Conservation (phyloP, 1,140 invertebrate species). For the Zaprionus capensis region DNA sequence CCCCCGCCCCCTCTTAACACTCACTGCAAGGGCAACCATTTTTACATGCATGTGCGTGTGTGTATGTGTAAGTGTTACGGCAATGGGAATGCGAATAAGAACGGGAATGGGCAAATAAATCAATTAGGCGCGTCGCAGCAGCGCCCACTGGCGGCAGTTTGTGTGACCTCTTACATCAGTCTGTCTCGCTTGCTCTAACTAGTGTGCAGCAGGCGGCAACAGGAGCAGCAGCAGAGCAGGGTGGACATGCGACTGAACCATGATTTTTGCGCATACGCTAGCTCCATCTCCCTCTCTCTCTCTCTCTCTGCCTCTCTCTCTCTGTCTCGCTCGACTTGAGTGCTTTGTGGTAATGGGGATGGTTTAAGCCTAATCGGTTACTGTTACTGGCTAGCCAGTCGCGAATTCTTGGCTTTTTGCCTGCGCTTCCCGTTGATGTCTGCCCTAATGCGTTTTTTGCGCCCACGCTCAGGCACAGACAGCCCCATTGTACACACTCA, state of each 20-base stretch:
- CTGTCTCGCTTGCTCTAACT: slow-evolving; percentile 19
- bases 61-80: slow-evolving; percentile 14
- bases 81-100: slow-evolving; percentile 20
- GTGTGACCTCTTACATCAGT: slow-evolving; percentile 32
- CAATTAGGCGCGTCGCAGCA: slow-evolving; percentile 63
- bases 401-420: slow-evolving; percentile 55
- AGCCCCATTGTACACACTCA: background rate
- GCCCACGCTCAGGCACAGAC: slow-evolving; percentile 17
- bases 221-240: background rate
- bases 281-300: slow-evolving; percentile 14
- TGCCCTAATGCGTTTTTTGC: slow-evolving; percentile 70
- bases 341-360: slow-evolving; percentile 24
- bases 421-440: slow-evolving; percentile 51
- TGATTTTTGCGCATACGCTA: slow-evolving; percentile 35
- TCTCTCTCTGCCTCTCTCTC: slow-evolving; percentile 1
- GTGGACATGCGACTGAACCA: slow-evolving; percentile 22
- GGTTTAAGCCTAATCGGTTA: slow-evolving; percentile 52
- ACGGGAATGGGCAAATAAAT: slow-evolving; percentile 60
- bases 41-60: slow-evolving; percentile 9
- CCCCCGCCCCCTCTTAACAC: background rate
- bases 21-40: slow-evolving; percentile 16
- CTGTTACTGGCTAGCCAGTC: slow-evolving; percentile 50
- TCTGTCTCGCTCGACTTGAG: background rate
- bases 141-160: slow-evolving; percentile 34
- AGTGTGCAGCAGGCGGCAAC: background rate